Evolutionary conservation across 1,140 invertebrate species (phyloP).

Genomic region (Vanessa tameamea): DNA sequence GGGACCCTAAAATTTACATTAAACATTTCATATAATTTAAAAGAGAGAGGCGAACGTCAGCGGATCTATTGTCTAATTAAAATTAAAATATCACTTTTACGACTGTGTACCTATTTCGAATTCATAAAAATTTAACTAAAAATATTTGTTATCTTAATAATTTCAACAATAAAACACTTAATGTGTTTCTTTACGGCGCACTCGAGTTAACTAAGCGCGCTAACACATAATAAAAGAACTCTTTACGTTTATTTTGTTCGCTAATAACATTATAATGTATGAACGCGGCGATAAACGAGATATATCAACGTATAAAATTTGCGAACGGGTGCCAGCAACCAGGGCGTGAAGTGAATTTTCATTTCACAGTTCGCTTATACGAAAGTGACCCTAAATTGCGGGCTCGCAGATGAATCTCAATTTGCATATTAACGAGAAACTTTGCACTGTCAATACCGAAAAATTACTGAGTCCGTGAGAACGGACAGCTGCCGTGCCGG

Average conservation of each 20-base stretch:
- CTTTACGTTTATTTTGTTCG: constrained; percentile 49
- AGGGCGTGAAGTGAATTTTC: constrained; percentile 33
- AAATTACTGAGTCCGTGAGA: constrained; percentile 65
- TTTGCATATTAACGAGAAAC: constrained; percentile 77
- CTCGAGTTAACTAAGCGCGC: constrained; percentile 53
- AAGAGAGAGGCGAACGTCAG: constrained; percentile 27
- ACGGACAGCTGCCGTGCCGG: constrained; percentile 54
- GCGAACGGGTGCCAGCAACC: constrained; percentile 14
- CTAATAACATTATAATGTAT: constrained; percentile 56
- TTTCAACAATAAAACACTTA: constrained; percentile 51
- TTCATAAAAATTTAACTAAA: constrained; percentile 28
- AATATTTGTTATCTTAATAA: constrained; percentile 40
- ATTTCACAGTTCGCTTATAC: constrained; percentile 28
- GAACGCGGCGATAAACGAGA: constrained; percentile 5
- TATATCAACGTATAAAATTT: constrained; percentile 5
- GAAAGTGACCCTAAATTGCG: constrained; percentile 31
- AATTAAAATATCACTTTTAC: constrained; percentile 25
- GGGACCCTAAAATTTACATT: constrained; percentile 7
- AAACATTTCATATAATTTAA: constrained; percentile 12
- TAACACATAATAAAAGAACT: constrained; percentile 53
- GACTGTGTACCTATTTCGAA: constrained; percentile 18
- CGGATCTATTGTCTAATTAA: constrained; percentile 31
- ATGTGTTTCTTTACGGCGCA: constrained; percentile 57
- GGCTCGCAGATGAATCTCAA: constrained; percentile 66
- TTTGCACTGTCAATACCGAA: constrained; percentile 67